These are phyloP conservation scores for Loriculus beryllinus DNA, from an alignment of 2,797 vertebrate genomes.

Conservation along the genomic window DNA sequence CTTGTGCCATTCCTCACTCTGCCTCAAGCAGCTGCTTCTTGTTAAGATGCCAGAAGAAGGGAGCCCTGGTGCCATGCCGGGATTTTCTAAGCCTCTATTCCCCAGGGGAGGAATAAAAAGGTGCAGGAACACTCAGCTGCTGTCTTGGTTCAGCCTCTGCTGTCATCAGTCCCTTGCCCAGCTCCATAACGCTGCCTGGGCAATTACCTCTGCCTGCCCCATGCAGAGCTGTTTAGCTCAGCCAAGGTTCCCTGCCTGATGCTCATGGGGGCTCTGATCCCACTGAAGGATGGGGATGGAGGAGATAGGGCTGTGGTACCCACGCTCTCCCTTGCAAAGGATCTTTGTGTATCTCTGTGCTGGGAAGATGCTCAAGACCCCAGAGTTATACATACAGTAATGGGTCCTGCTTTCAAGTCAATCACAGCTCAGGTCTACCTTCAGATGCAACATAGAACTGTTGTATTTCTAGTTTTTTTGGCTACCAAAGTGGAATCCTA, in stretches of 20 bases:
- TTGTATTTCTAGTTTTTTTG: rapidly evolving
- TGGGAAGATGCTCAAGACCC: neutral
- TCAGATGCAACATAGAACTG: neutral
- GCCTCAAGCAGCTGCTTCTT: slow-evolving; percentile 59
- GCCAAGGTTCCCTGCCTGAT: slow-evolving; percentile 47
- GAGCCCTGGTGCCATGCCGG: slow-evolving; percentile 48
- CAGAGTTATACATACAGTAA: rapidly evolving
- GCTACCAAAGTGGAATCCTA: neutral
- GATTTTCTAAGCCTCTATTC: slow-evolving; percentile 40
- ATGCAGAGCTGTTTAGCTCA: slow-evolving; percentile 48
- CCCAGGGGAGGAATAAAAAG: slow-evolving; percentile 40
- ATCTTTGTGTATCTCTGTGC: neutral
- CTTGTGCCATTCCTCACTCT: neutral
- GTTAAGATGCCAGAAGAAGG: slow-evolving; percentile 63
- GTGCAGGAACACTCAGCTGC: slow-evolving; percentile 52
- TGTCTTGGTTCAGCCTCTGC: slow-evolving; percentile 42
- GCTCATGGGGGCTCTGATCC: slow-evolving; percentile 53
- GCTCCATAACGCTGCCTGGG: slow-evolving; percentile 21
- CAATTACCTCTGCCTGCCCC: slow-evolving; percentile 69
- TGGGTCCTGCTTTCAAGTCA: neutral
- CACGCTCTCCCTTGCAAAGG: neutral
- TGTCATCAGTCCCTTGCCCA: neutral
- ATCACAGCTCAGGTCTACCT: neutral
- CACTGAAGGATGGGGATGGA: neutral
- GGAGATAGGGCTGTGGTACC: neutral